phyloP scores from a whole-genome alignment of 2,797 vertebrate species.

The Remorina albescens region DNA sequence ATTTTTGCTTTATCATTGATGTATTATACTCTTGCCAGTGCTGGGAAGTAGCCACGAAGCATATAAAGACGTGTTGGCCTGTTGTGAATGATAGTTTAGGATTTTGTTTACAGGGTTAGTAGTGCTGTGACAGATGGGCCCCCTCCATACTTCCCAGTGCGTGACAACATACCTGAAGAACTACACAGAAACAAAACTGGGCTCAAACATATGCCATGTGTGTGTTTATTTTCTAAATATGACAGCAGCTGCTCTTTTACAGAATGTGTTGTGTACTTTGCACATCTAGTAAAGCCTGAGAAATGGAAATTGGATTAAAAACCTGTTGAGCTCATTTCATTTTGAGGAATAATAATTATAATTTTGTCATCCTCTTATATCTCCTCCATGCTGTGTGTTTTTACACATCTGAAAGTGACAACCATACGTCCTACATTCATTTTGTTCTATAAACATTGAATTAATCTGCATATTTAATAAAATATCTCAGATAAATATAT shows the following conservation, averaged over 20 bases:
- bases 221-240: constrained; percentile 3
- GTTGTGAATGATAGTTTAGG: constrained; percentile 73
- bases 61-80: constrained; percentile 48
- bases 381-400: neutral
- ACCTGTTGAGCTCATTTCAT: neutral
- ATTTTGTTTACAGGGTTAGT: constrained; percentile 68
- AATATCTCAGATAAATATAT: neutral
- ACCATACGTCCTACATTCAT: neutral
- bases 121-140: constrained; percentile 73
- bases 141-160: constrained; percentile 71
- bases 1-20: neutral
- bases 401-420: no score
- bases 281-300: neutral
- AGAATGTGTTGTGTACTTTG: neutral
- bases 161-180: constrained; percentile 71
- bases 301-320: neutral
- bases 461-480: neutral
- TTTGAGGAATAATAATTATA: neutral
- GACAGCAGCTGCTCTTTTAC: constrained; percentile 15
- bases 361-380: neutral
- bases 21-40: neutral
- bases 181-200: constrained; percentile 44
- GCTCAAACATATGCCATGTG: constrained; percentile 41
- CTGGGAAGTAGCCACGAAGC: constrained; percentile 30
- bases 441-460: no score